phyloP scores from a whole-genome alignment of 2,888 invertebrate genomes.

The Drosophila subquinaria region DNA sequence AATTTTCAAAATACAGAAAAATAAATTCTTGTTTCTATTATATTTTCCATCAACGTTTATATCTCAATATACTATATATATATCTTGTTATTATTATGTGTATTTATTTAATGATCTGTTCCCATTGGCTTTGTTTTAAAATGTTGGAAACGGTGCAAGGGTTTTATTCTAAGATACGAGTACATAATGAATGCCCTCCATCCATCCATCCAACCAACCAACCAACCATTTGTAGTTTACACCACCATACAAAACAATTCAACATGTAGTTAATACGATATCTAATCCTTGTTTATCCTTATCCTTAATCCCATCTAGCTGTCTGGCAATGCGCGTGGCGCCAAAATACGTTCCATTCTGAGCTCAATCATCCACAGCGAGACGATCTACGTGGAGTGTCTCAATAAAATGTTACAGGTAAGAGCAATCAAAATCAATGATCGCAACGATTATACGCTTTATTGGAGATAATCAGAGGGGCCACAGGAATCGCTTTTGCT shows the following conservation, averaged over 20 bases:
- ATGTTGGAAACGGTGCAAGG: conserved; percentile 38
- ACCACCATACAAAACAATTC: not conserved
- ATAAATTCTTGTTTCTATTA: no score
- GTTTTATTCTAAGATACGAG: conserved; percentile 33
- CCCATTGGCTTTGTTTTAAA: conserved; percentile 23
- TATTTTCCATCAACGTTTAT: no score
- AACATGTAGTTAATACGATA: not conserved
- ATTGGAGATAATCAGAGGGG: no score
- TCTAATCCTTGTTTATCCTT: conserved; percentile 12
- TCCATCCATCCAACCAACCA: conserved; percentile 36
- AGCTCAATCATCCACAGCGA: conserved; percentile 96
- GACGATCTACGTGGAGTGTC: conserved; percentile 94
- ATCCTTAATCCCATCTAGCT: conserved; percentile 64
- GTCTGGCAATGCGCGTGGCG: conserved; percentile 90
- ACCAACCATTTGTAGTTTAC: conserved; percentile 51
- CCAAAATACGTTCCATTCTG: conserved; percentile 95
- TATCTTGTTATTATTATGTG: not conserved
- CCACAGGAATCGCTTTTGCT: no score
- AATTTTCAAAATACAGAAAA: no score
- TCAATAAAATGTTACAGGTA: conserved; percentile 94
- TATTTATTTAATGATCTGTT: conserved; percentile 4
- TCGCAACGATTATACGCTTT: no score
- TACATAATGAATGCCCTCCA: conserved; percentile 23
- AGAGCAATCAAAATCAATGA: no score
- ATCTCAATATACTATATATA: not conserved